A percentile compares a stretch with the other conserved stretches of the same genome.
These are phyloP conservation scores for Phocoena phocoena DNA, from an alignment of 2,113 vertebrate genomes.

Conservation along the genomic window DNA sequence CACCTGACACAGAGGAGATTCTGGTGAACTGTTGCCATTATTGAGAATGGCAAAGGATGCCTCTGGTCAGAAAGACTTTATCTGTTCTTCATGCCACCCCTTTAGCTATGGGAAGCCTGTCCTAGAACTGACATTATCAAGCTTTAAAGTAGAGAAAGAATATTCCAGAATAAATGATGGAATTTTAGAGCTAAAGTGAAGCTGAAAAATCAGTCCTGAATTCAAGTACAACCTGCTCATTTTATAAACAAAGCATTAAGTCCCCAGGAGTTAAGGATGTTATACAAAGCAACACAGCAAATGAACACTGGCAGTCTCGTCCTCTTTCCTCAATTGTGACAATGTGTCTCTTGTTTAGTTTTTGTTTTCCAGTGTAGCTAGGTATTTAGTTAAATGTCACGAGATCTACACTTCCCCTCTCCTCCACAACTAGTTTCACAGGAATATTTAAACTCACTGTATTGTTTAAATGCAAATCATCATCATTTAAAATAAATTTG, in stretches of 20 bases:
- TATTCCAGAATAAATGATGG: not conserved
- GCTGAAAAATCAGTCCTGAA: not conserved
- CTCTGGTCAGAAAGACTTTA: not conserved
- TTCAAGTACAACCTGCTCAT: not conserved
- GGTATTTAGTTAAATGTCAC: not conserved
- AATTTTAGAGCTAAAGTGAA: not conserved
- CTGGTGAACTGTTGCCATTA: not conserved
- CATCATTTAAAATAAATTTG: not conserved
- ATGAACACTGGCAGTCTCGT: rapidly evolving
- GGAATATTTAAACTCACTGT: not conserved
- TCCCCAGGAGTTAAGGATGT: not conserved
- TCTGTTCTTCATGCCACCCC: not conserved
- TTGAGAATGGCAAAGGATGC: too few relatives aligned
- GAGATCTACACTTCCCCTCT: too few relatives aligned
- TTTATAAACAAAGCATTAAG: not conserved
- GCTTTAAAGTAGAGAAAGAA: not conserved
- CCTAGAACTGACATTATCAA: not conserved
- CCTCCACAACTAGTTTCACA: not conserved
- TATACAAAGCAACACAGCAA: too few relatives aligned
- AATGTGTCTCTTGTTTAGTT: not conserved
- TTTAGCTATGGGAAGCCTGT: not conserved
- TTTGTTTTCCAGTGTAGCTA: not conserved
- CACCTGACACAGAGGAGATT: not conserved
- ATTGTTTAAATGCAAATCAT: not conserved
- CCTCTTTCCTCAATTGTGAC: not conserved